Evolutionary conservation across 2,888 invertebrate genomes (phyloP).

Genomic region (Athrips mouffetella): DNA sequence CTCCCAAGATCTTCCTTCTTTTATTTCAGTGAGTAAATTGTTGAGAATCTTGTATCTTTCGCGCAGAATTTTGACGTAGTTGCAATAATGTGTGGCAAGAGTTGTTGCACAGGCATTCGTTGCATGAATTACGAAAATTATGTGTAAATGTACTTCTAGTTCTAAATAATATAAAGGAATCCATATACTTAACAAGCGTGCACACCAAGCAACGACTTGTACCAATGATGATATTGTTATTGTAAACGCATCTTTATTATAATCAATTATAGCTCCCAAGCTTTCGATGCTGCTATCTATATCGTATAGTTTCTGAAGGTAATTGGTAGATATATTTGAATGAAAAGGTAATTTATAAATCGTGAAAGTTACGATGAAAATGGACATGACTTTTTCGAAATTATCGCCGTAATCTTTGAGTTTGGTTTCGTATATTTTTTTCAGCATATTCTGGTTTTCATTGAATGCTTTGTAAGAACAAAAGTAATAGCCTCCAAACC

Average conservation of each 20-base stretch:
- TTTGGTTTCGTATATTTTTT: conserved; percentile 52
- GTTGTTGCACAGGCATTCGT: conserved; percentile 41
- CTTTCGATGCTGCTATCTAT: conserved; percentile 42
- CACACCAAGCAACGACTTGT: conserved; percentile 32
- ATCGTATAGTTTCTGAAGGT: conserved; percentile 36
- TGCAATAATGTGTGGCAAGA: conserved; percentile 41
- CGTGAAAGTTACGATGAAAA: conserved; percentile 36
- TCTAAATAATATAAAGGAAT: conserved; percentile 34
- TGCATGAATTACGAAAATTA: conserved; percentile 45
- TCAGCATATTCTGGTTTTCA: conserved; percentile 48
- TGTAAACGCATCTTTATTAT: conserved; percentile 31
- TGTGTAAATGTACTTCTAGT: conserved; percentile 36
- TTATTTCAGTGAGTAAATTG: conserved; percentile 41
- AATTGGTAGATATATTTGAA: conserved; percentile 32
- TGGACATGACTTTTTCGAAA: conserved; percentile 40
- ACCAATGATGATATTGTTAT: conserved; percentile 30
- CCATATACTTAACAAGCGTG: conserved; percentile 44
- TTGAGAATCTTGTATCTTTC: conserved; percentile 47
- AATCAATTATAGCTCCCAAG: conserved; percentile 41
- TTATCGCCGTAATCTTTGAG: conserved; percentile 53
- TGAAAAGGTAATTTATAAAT: conserved; percentile 48
- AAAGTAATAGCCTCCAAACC: conserved; percentile 43
- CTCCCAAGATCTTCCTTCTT: conserved; percentile 35
- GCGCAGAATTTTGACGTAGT: conserved; percentile 36
- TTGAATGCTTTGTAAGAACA: conserved; percentile 38